Conservation (phyloP, 1,140 invertebrate genomes). For the Diabrotica virgifera region DNA sequence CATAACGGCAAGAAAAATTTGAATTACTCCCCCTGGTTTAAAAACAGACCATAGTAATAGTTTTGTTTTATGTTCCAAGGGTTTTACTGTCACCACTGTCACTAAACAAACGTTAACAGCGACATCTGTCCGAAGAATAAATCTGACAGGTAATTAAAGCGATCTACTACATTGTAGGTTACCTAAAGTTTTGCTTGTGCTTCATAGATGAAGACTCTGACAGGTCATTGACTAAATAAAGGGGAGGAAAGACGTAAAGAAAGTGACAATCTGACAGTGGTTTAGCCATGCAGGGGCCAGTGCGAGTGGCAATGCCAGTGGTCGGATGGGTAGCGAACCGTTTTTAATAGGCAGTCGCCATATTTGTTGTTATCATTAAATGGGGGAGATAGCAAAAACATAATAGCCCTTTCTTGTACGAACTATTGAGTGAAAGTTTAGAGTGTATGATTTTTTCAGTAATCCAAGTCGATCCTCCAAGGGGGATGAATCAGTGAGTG, state of each 20-base stretch:
- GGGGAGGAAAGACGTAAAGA: slow-evolving; percentile 7
- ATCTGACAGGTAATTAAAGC: neutral
- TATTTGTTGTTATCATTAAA: slow-evolving; percentile 60
- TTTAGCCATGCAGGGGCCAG: slow-evolving; percentile 28
- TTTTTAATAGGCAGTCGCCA: slow-evolving; percentile 47
- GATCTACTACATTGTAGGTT: neutral
- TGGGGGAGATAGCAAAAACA: slow-evolving; percentile 50
- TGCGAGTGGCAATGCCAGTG: slow-evolving; percentile 7
- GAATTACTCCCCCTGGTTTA: no score
- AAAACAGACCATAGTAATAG: no score
- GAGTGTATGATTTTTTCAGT: slow-evolving; percentile 16
- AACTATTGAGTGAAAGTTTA: slow-evolving; percentile 31
- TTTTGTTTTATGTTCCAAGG: no score
- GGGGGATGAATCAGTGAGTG: slow-evolving; percentile 24
- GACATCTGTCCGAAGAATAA: no score
- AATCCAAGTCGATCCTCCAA: slow-evolving; percentile 9
- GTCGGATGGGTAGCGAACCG: slow-evolving; percentile 18
- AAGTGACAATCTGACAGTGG: slow-evolving; percentile 15
- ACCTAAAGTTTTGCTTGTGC: no score
- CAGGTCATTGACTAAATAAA: slow-evolving; percentile 11
- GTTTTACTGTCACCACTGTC: no score
- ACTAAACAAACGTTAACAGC: no score
- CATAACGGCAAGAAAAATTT: no score
- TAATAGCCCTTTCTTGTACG: slow-evolving; percentile 33
- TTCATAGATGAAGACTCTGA: slow-evolving; percentile 4